Evolutionary conservation across 2,113 vertebrate genomes (phyloP).

Genomic region (Oreochromis niloticus): DNA sequence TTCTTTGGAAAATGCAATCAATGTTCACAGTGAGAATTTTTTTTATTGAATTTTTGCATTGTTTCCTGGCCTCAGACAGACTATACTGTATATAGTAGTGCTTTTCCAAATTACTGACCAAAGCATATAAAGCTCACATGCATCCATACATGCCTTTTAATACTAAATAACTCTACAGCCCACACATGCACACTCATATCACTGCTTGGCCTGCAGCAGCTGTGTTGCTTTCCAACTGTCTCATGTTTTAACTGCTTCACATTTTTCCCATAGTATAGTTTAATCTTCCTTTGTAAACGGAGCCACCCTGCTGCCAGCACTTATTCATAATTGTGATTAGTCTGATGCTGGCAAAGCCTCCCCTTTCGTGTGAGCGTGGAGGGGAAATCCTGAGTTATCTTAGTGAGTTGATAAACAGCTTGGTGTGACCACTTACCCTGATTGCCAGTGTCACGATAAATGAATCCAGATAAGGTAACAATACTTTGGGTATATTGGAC

Average conservation of each 20-base stretch:
- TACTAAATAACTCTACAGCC: not conserved
- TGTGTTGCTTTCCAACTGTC: not conserved
- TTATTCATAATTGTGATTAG: not conserved
- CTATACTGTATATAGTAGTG: not conserved
- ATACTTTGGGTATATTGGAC: not conserved
- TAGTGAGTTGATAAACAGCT: not conserved
- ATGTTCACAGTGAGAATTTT: not conserved
- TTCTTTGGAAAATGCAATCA: not conserved
- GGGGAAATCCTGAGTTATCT: not conserved
- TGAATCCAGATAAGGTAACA: not conserved
- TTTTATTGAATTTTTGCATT: not conserved
- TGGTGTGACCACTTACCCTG: not conserved
- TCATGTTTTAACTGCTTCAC: not conserved
- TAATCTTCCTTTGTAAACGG: not conserved
- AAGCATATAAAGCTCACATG: not conserved
- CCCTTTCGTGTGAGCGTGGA: not conserved
- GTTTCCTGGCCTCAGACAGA: not conserved
- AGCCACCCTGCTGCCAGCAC: not conserved
- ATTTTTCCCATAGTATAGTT: not conserved
- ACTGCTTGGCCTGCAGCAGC: not conserved
- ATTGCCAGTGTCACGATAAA: not conserved
- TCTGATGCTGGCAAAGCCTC: not conserved
- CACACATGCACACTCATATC: not conserved
- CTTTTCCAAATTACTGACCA: not conserved
- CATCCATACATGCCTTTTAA: not conserved